Evolutionary conservation across 2,888 invertebrate species (phyloP).

Genomic region (Drosophila mercatorum): DNA sequence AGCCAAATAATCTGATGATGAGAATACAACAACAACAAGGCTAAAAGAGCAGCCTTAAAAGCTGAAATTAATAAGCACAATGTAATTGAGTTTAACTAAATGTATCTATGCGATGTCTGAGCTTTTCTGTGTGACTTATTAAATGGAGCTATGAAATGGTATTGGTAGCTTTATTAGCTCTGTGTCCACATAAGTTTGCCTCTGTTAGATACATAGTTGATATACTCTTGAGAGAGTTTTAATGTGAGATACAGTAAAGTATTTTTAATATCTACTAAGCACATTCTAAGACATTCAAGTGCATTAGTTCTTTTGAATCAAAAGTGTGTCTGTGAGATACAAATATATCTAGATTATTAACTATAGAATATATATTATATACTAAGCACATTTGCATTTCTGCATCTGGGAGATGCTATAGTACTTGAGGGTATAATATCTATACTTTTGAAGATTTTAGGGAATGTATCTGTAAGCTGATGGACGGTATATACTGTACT

Average conservation of each 20-base stretch:
- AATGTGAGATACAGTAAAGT: no score
- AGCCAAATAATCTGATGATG: conserved; percentile 33
- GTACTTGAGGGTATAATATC: no score
- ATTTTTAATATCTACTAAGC: no score
- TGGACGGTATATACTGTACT: not conserved
- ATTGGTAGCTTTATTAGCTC: not conserved
- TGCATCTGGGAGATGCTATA: no score
- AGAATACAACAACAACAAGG: not conserved
- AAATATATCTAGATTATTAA: no score
- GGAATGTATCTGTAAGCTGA: not conserved
- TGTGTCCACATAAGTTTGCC: not conserved
- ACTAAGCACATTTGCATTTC: no score
- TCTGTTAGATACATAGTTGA: not conserved
- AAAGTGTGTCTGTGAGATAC: no score
- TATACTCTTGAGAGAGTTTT: no score
- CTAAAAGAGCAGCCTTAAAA: conserved; percentile 6
- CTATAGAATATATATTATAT: no score
- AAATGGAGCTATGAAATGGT: not conserved
- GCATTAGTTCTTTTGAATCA: no score
- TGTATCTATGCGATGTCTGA: conserved; percentile 12
- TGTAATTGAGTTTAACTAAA: conserved; percentile 17
- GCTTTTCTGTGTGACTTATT: no score
- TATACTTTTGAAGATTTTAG: not conserved
- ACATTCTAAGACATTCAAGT: no score
- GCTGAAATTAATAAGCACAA: conserved; percentile 18